Evolutionary conservation across 1,140 invertebrate genomes (phyloP), one percentile per base, ranked within the genome.

Genomic region (Lutraria rhynchaena): DNA sequence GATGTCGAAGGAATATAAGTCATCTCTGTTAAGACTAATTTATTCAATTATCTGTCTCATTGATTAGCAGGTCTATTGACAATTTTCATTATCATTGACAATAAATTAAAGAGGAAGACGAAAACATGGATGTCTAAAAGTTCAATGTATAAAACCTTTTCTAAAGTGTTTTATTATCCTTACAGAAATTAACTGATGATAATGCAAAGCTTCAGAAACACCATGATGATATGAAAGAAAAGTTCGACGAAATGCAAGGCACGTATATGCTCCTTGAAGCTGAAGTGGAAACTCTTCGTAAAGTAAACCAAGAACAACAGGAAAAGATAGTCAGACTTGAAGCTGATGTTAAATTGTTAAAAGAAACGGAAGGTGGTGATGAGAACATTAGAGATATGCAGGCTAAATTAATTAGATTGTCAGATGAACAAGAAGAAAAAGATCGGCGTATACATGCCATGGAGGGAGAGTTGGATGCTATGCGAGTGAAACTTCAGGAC

Each of bases 371-470:
- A 22, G 78, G 78, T 11, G 78, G 70, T 9, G 78, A 81, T 61
- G 69, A 65, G 29, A 70, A 71, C n/a, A 46, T 81, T 37, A 61
- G 65, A 57, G 78, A 70, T 35, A 57, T 81, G 41, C 78, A 81
- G 51, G 60, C 71, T 24, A 81, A 81, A 49, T 55, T 81, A 41
- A 73, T 81, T n/a, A 46, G 67, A 57, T 37, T 81, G 49, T 44
- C 78, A 27, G 58, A 74, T 37, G 78, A 81, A 70, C 78, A 81
- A 27, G 78, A 81, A 37, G 58, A 74, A 27, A 81, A 81, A 44
- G 78, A 81, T 37, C 44, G 41, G 33, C 49, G 65, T 15, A 73
- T 81, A 27, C 78, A 81, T 49, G 58, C n/a, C 35, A 44, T 81
- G 11, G 53, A 65, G 33, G 69, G 58, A 7, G 67, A 81, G 49